Evolutionary conservation across 2,888 invertebrate genomes (phyloP), one percentile per base, ranked within the genome.

Genomic region (Colletes collaris): DNA sequence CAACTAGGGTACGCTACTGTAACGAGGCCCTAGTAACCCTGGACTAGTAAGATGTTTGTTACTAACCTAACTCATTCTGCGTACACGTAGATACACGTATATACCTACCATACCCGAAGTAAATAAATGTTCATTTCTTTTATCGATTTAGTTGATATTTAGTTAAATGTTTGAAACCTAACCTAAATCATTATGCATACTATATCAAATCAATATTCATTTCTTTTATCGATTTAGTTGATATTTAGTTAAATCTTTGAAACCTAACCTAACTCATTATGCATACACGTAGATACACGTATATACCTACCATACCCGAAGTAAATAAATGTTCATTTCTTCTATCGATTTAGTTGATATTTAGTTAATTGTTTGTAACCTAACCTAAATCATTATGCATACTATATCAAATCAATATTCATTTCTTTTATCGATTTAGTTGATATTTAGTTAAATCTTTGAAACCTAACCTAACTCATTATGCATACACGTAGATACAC

Each of bases 1-100:
- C 58, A 71, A 79, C 76, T 76, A 62, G 73, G 70, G 56, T 84
- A 76, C 68, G 65, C 49, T 83, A 58, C 52, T 75, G 52, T 66
- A 44, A 70, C 49, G 13, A 62, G 62, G 40, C 60, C 35, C 56
- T 63, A 58, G 59, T 72, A 70, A 72, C 65, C 76, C 65, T 76
- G 79, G 63, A 75, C 71, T 78, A 65, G 73, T 79, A 46, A 56
- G 49, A 58, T 46, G 44, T 68, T 58, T 55, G 27, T 76, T 68
- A 77, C 69, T 77, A 65, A 77, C 63, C 58, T 77, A 78, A 11
- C 49, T n/a, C n/a, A 62, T 66, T 37, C 19, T 46, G 13, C 16
- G 37, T 16, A 16, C 58, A 27, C 27, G 65, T 19, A 13, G 11
- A 52, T 27, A 35, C 27, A 16, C 37, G 55, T 10, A 19, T 40